phyloP scores from a whole-genome alignment of 2,888 invertebrate genomes.

The Thyatira batis region DNA sequence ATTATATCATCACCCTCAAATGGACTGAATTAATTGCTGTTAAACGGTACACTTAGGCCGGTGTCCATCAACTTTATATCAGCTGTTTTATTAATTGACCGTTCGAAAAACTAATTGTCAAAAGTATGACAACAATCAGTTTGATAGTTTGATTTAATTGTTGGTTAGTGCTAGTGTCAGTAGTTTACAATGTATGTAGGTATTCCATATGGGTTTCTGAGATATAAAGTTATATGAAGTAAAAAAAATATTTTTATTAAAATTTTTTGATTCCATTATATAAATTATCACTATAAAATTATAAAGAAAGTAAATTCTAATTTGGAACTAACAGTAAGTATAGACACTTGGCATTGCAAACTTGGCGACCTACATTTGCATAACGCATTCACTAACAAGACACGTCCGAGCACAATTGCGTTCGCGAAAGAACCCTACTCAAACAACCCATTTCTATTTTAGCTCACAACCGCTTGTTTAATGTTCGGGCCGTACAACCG shows the following conservation, averaged over 20 bases:
- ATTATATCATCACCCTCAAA: slow-evolving; percentile 58
- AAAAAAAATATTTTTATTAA: no score
- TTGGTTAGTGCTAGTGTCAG: no score
- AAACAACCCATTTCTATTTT: slow-evolving; percentile 81
- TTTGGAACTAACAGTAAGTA: neutral
- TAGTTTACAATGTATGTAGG: no score
- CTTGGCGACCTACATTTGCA: slow-evolving; percentile 57
- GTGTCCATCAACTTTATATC: slow-evolving; percentile 13
- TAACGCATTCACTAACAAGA: slow-evolving; percentile 80
- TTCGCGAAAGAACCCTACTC: slow-evolving; percentile 81
- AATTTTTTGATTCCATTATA: no score
- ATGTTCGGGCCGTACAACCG: slow-evolving; percentile 80
- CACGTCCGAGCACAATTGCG: slow-evolving; percentile 80
- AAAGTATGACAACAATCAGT: no score
- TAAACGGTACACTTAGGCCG: slow-evolving; percentile 39
- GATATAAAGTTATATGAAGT: no score
- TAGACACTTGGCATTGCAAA: neutral
- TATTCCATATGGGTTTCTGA: no score
- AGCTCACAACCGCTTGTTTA: slow-evolving; percentile 78
- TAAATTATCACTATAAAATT: no score
- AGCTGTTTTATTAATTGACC: no score
- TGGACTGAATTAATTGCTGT: slow-evolving; percentile 55
- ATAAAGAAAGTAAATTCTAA: no score
- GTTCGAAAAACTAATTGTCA: no score
- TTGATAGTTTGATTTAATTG: no score